Percentiles rank a stretch among this genome's conserved stretches.
These are phyloP conservation scores for Cephus cinctus DNA, from an alignment of 1,140 invertebrate genomes.

Conservation along the genomic window DNA sequence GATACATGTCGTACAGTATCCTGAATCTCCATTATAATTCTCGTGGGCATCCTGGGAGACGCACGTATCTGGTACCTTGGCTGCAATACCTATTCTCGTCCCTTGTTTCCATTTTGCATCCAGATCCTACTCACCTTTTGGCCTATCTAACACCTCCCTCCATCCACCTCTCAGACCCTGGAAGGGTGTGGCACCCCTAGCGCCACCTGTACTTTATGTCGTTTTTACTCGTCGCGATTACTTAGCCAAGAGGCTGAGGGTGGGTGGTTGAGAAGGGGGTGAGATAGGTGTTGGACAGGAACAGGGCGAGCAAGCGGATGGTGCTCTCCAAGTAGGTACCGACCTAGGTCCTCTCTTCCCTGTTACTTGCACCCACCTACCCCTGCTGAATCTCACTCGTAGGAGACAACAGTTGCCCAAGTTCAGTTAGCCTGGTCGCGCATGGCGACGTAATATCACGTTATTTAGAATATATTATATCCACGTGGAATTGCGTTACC, in stretches of 20 bases:
- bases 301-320: too few species aligned
- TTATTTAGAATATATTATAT: constrained; percentile 49
- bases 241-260: constrained; percentile 26
- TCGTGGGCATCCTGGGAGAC: not conserved
- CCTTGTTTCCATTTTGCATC: not conserved
- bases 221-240: constrained; percentile 41
- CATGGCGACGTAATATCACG: constrained; percentile 44
- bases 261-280: too few species aligned
- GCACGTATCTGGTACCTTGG: too few species aligned
- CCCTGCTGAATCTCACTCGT: constrained; percentile 1
- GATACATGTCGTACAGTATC: not conserved
- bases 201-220: constrained; percentile 39
- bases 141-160: too few species aligned
- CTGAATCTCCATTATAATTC: not conserved
- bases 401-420: constrained; percentile 37
- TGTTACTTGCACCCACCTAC: too few species aligned
- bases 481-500: constrained; percentile 23
- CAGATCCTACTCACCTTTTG: not conserved
- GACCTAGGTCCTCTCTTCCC: too few species aligned
- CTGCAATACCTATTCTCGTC: too few species aligned
- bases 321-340: too few species aligned
- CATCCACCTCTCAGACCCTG: too few species aligned
- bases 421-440: constrained; percentile 25
- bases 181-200: not conserved
- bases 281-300: too few species aligned